Evolutionary conservation across 2,113 vertebrate species (phyloP).

Genomic region (Leptodactylus fuscus): DNA sequence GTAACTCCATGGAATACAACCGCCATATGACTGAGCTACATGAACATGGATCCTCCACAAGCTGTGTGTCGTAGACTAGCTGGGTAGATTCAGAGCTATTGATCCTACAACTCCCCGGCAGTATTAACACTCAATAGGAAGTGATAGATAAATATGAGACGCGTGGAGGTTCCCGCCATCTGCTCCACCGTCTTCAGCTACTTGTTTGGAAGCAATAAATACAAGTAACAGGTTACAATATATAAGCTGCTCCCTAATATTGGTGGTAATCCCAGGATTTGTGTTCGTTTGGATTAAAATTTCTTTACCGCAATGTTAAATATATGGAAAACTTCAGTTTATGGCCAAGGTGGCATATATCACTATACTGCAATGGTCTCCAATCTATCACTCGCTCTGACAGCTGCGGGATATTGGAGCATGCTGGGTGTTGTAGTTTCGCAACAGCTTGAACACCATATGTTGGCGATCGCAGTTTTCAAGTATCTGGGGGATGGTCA

Average conservation of each 20-base stretch:
- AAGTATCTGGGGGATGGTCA: background rate
- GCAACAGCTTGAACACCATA: background rate
- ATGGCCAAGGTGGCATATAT: no score
- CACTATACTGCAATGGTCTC: no score
- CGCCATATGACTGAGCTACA: background rate
- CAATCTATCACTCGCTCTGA: no score
- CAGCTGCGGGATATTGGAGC: background rate
- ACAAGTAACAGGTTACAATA: no score
- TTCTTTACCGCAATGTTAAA: no score
- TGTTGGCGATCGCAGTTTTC: background rate
- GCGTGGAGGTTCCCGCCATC: background rate
- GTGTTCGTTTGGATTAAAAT: background rate
- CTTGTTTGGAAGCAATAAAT: background rate
- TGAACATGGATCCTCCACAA: background rate
- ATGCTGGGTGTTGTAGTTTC: background rate
- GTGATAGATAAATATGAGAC: slow-evolving; percentile 12
- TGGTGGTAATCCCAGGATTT: background rate
- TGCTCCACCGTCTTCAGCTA: background rate
- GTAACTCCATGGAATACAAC: background rate
- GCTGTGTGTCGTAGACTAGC: background rate
- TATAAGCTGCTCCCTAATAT: background rate
- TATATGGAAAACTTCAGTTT: background rate
- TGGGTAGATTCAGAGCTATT: background rate
- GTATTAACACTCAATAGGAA: background rate
- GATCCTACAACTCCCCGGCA: slow-evolving; percentile 1